These are phyloP conservation scores for Betta splendens DNA, from an alignment of 2,797 vertebrate species.

Conservation along the genomic window DNA sequence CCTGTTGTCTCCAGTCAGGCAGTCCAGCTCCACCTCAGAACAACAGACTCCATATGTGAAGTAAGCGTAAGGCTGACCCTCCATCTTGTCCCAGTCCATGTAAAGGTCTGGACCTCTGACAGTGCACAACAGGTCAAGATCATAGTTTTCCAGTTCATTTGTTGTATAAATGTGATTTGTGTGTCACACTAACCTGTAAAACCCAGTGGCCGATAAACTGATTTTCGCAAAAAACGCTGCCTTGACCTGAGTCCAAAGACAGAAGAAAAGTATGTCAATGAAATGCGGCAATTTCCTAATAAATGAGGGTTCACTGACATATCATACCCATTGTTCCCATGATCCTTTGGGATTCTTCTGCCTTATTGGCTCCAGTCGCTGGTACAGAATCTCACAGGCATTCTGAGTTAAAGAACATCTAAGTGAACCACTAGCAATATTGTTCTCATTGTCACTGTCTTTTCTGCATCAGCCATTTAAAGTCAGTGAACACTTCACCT, in stretches of 20 bases:
- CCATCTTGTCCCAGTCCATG: conserved; percentile 86
- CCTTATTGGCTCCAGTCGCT: conserved; percentile 86
- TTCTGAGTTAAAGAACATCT: conserved; percentile 69
- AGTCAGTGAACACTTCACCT: conserved; percentile 69
- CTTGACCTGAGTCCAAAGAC: conserved; percentile 64
- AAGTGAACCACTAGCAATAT: background rate
- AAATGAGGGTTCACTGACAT: background rate
- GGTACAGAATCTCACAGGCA: conserved; percentile 87
- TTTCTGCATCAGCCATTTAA: too few relatives aligned
- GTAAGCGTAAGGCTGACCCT: conserved; percentile 80
- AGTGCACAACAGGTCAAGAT: conserved; percentile 4
- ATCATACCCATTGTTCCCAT: conserved; percentile 90
- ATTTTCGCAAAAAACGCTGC: conserved; percentile 85
- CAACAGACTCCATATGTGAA: conserved; percentile 80
- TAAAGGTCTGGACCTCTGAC: conserved; percentile 81
- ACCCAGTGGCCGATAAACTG: conserved; percentile 91
- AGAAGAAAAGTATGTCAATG: background rate
- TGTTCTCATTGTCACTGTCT: background rate
- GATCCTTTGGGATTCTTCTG: conserved; percentile 82
- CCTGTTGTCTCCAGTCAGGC: conserved; percentile 86
- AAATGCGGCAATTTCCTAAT: background rate
- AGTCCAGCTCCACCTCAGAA: conserved; percentile 90
- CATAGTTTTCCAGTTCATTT: background rate
- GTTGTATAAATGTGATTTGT: background rate
- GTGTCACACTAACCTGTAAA: conserved; percentile 60